Evolutionary conservation across 2,113 vertebrate species (phyloP).

Genomic region (Callorhinus ursinus): DNA sequence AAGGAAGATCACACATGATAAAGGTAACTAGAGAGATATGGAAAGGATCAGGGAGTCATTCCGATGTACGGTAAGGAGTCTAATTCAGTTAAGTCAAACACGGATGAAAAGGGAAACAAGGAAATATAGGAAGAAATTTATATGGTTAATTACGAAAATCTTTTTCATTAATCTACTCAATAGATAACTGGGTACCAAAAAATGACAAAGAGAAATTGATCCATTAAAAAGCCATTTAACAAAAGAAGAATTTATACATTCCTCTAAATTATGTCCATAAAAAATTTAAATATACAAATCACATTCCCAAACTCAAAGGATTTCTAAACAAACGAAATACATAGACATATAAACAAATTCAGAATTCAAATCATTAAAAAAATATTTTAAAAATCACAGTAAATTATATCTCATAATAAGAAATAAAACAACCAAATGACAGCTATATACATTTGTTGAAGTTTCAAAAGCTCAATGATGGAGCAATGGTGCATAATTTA

Average conservation of each 20-base stretch:
- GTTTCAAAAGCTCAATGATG: conserved; percentile 53
- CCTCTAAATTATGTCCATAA: conserved; percentile 75
- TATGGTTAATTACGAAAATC: conserved; percentile 52
- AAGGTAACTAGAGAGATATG: not conserved
- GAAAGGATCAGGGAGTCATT: not conserved
- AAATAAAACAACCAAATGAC: conserved; percentile 53
- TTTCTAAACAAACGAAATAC: conserved; percentile 45
- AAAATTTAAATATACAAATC: conserved; percentile 77
- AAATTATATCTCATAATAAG: not conserved
- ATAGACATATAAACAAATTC: conserved; percentile 60
- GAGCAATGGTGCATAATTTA: conserved; percentile 28
- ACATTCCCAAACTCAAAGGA: conserved; percentile 45
- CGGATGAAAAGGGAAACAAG: not conserved
- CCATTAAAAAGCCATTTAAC: conserved; percentile 58
- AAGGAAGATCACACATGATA: not conserved
- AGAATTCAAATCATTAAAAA: not conserved
- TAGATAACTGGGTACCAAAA: conserved; percentile 55
- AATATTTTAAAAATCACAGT: conserved; percentile 59
- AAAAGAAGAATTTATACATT: conserved; percentile 73
- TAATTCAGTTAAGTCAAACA: conserved; percentile 28
- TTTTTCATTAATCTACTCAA: conserved; percentile 61
- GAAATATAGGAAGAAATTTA: not conserved
- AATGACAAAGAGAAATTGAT: conserved; percentile 63
- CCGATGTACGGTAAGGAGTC: not conserved
- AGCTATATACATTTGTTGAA: conserved; percentile 27